Base-by-base conservation (phyloP, 2,113 vertebrate species). In the Peromyscus maniculatus region DNA sequence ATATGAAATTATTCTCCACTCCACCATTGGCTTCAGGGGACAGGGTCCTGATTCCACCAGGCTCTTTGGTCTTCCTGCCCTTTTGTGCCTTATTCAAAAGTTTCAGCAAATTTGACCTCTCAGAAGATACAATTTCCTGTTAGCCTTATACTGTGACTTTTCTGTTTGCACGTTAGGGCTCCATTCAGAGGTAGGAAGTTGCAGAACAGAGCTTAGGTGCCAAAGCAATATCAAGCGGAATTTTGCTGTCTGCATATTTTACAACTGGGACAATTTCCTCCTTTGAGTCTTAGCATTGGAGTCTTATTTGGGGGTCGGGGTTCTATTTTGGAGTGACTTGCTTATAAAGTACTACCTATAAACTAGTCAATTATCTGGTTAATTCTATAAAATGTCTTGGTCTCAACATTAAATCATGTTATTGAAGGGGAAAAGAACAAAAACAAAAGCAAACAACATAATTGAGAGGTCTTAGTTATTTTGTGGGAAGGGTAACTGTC, bases 1-100 rank as follows among this genome's bases (percentile, higher is more conserved):
- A 98, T 97, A 98, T 98, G 97, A 98, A 97, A 98, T 98, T 95
- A 97, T 97, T 97, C 95, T 97, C 69, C 33, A 82, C 21, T 98
- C 95, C 46, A n/a, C 55, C 95, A 93, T 33, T 98, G 97, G 98
- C 98, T 98, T 94, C 97, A 96, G 98, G 98, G 97, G 92, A 97
- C 69, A 97, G 84, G 84, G 91, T 91, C 39, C 96, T 97, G 96
- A 98, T 97, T 97, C 95, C 66, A 82, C 95, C 71, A 89, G 75
- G 69, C 88, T 95, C 95, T 95, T 96, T 84, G 83, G 93, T 87
- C 79, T 66, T 93, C 55, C 79, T 97, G 96, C 93, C 98, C 97
- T 98, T 97, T 95, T 92, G 84, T 97, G 62, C 59, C 80, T 97
- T 97, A 98, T 97, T 97, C 93, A 93, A 95, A 98, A 98, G 33